Base-by-base conservation (phyloP, 2,797 vertebrate genomes). In the Chiroxiphia lanceolata region DNA sequence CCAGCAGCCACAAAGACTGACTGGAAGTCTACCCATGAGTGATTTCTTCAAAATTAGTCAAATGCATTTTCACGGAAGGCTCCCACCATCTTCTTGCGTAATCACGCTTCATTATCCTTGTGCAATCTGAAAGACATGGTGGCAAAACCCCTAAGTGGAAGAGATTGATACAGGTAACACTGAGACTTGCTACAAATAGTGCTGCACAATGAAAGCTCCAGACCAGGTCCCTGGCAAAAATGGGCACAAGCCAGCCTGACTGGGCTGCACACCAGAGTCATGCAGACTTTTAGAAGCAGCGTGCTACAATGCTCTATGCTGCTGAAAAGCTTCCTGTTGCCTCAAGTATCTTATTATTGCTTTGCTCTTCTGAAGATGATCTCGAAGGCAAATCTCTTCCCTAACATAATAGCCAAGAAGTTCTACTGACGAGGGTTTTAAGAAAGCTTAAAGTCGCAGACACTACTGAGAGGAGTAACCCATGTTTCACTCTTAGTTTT, bases 231-330 rank as follows among this genome's bases (percentile, higher is more conserved):
- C 47, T 42, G 53, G 34, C n/a, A 50, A 67, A 60, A 54, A 48
- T 1, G 6, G 15, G 21, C 50, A 48, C 10, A 33, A 83, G 34
- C 11, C 75, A 67, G 16, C 23, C 53, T 26, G 38, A 36, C 59
- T 33, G 31, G 12, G 10, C 13, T 34, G 44, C 38, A 8, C 33
- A 16, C 3, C 40, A 29, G 69, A 48, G 40, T 25, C 48, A 27
- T 0, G 9, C 13, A 80, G 40, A 16, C 42, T 67, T 67, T 15
- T 14, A 18, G 17, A 77, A 76, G 60, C 25, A 77, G 56, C 26
- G 12, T 6, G 48, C 13, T n/a, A 2, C 38, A 59, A 50, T 3
- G 6, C 6, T 34, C 3, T 5, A 1, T 4, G 19, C 21, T 72
- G 38, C 56, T 60, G 44, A 69, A 93, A 86, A 91, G 9, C 45